Evolutionary conservation across 2,113 vertebrate genomes (phyloP).

Genomic region (Oreocharis arfaki): DNA sequence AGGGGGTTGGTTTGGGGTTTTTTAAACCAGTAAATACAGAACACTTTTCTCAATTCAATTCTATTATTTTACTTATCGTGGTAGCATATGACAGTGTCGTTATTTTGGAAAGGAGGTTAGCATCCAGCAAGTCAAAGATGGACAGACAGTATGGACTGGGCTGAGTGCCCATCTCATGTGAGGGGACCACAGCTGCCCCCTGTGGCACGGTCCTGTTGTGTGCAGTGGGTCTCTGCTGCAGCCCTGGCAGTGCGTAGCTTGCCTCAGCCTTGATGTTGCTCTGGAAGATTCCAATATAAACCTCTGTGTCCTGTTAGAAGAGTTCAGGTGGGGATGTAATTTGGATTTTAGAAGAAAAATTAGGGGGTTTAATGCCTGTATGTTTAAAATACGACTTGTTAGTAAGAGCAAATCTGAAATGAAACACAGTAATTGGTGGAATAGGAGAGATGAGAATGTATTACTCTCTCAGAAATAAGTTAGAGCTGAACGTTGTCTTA

Average conservation of each 20-base stretch:
- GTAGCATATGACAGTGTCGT: neutral
- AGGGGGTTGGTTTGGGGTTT: rapidly evolving
- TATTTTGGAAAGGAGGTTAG: neutral
- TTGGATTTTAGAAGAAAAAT: neutral
- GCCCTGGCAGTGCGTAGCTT: neutral
- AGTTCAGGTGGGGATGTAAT: neutral
- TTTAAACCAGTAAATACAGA: neutral
- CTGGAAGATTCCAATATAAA: neutral
- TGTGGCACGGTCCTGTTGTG: rapidly evolving
- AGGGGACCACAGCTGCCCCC: neutral
- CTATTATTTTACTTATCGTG: neutral
- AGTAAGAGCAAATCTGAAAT: neutral
- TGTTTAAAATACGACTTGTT: neutral
- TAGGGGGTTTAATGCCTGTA: rapidly evolving
- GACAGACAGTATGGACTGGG: rapidly evolving
- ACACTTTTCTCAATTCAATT: neutral
- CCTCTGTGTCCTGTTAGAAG: neutral
- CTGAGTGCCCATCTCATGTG: rapidly evolving
- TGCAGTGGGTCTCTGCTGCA: neutral
- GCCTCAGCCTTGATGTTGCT: neutral
- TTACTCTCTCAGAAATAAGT: neutral
- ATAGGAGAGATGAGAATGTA: neutral
- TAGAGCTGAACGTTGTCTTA: neutral
- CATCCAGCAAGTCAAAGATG: neutral
- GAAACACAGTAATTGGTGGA: neutral